phyloP scores from a whole-genome alignment of 64 coral and sea anemone species.

The Montipora foliosa region DNA sequence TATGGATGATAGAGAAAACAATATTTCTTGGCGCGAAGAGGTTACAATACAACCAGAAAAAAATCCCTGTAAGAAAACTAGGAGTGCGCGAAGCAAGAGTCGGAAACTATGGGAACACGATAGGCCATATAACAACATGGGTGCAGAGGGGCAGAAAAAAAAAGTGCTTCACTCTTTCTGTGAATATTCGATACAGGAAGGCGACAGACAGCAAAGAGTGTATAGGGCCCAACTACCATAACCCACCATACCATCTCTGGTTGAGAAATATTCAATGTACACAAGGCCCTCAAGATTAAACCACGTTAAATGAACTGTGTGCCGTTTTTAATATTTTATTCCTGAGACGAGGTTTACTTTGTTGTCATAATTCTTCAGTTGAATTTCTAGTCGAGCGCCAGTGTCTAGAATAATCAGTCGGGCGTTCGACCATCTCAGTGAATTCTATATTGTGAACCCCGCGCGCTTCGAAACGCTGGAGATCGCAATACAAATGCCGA shows the following conservation, averaged over 20 bases:
- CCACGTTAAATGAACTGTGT: constrained; percentile 40
- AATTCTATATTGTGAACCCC: constrained; percentile 25
- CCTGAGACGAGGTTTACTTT: not conserved
- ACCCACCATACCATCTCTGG: constrained; percentile 10
- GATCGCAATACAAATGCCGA: constrained; percentile 48
- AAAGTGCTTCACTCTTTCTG: not conserved
- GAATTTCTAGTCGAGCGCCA: constrained; percentile 16
- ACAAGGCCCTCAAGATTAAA: constrained; percentile 26
- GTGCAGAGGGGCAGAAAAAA: not conserved
- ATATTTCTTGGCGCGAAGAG: constrained; percentile 33
- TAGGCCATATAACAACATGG: constrained; percentile 34
- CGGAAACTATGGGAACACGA: constrained; percentile 27
- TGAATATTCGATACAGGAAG: constrained; percentile 20
- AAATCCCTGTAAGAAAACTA: not conserved
- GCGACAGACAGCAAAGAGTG: not conserved
- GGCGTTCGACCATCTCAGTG: not conserved
- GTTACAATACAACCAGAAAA: not conserved
- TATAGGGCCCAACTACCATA: not conserved
- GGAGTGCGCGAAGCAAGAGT: not conserved
- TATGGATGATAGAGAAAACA: constrained; percentile 54
- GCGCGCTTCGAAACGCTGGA: constrained; percentile 7
- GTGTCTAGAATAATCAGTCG: constrained; percentile 34
- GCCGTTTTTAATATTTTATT: constrained; percentile 55
- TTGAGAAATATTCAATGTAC: constrained; percentile 22
- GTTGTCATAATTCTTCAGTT: not conserved